Evolutionary conservation across 2,797 vertebrate genomes (phyloP), one percentile per base, ranked within the genome.

Genomic region (Chaunax sp.): DNA sequence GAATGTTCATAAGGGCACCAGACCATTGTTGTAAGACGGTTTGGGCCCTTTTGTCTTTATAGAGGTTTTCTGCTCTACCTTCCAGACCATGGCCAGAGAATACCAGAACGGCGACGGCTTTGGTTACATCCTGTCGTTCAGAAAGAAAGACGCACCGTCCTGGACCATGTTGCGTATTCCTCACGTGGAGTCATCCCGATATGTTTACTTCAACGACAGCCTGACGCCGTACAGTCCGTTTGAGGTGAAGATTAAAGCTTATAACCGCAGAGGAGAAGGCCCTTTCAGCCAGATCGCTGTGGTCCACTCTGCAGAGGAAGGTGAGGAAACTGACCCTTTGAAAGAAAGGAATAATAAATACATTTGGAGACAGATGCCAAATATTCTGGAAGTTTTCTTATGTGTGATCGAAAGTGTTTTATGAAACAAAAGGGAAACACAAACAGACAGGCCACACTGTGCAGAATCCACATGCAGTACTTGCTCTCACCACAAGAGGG

Each of bases 51-150:
- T 38, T 45, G 23, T 46, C 11, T 47, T 6, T 35, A 8, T 61
- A 23, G 41, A 57, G 25, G 14, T 18, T 33, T n/a, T 64, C 7
- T 40, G 35, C 52, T 63, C 3, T 35, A 35, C 33, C 33, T 35
- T 69, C 3, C 81, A 99, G 98, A 93, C 96, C 0, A 94, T 94
- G 67, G 93, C 95, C 20, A 90, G 96, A 73, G 97, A 99, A 81
- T 99, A 99, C 85, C 97, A 99, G 92, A 97, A 99, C 0, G 98
- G 98, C 2, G 96, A 97, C 0, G 94, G 94, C 57, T 99, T 99
- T 26, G 97, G 97, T 60, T 99, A 99, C 89, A 77, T 95, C 59
- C 77, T 99, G 91, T 94, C 93, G 0, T 97, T 98, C 83, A 95
- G 93, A 72, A 95, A 88, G 91, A 92, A 90, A 78, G 94, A 94